Evolutionary conservation across 2,797 vertebrate genomes (phyloP), one percentile per base, ranked within the genome.

Genomic region (Eutrigla gurnardus): DNA sequence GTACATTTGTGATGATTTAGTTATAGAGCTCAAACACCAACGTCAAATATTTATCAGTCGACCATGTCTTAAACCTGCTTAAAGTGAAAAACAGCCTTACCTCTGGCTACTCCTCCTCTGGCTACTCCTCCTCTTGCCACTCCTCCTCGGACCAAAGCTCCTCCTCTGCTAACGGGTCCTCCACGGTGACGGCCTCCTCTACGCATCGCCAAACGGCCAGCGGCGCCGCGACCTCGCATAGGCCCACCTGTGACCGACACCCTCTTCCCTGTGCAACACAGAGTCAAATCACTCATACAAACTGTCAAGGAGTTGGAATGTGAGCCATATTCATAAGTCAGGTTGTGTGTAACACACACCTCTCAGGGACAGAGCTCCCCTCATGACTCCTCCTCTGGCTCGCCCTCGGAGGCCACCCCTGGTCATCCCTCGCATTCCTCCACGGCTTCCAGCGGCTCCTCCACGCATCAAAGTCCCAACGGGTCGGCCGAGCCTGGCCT

Each of bases 401-500:
- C 97, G 95, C 46, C 96, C 96, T 15, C 97, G 91, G 17, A 97
- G 90, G 59, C 95, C 94, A 69, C 96, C 97, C 58, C 97, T 93
- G 14, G 93, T 92, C 76, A 97, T 87, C 5, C 97, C 97, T 4
- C 97, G 93, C 91, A 97, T 93, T 25, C 94, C 96, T 88, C 96
- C 95, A 76, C 97, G 91, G 43, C 94, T 95, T 35, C 94, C 96
- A 13, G 91, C 13, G 1, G 65, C 67, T 6, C 93, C 94, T 17
- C 97, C 97, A 0, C 97, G 95, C 84, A 95, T 91, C 54, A 98
- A 87, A 10, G 93, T 3, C 17, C 96, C 97, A 0, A 96, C 86
- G 0, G 97, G 97, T 18, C 97, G 95, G 67, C 98, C 98, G 85
- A 99, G 92, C 6, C 98, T 92, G 2, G 97, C 98, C 92, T 99